Conservation (phyloP, 2,888 invertebrate genomes). For the Disparrhopalites patrizii region DNA sequence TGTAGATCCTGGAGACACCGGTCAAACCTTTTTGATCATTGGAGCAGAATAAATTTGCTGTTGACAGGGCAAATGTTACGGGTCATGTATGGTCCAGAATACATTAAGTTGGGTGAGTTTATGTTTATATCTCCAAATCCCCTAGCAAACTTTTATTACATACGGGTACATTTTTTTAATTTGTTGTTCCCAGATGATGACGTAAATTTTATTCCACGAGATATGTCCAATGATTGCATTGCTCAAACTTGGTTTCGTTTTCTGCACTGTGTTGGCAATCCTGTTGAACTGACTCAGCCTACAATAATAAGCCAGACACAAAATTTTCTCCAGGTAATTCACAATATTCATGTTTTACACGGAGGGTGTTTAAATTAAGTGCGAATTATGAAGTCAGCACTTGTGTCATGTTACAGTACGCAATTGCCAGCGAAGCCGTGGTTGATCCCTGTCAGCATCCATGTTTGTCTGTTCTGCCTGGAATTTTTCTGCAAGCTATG, state of each 20-base stretch:
- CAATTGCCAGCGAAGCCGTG: slow-evolving; percentile 67
- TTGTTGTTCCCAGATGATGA: slow-evolving; percentile 74
- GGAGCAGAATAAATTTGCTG: slow-evolving; percentile 88
- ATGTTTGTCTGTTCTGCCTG: slow-evolving; percentile 74
- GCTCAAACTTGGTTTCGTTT: slow-evolving; percentile 96
- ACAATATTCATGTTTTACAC: not conserved
- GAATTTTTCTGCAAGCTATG: slow-evolving; percentile 89
- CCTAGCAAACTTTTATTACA: slow-evolving; percentile 2
- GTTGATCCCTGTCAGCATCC: slow-evolving; percentile 89
- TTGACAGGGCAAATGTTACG: slow-evolving; percentile 77
- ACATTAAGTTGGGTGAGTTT: slow-evolving; percentile 43
- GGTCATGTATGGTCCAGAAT: slow-evolving; percentile 77
- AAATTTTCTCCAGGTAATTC: slow-evolving; percentile 62
- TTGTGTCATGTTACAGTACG: slow-evolving; percentile 56
- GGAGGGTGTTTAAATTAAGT: not conserved
- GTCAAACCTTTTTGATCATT: slow-evolving; percentile 85
- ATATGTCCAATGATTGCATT: slow-evolving; percentile 83
- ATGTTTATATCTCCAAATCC: slow-evolving; percentile 48
- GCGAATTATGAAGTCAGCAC: not conserved
- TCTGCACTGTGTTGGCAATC: slow-evolving; percentile 89
- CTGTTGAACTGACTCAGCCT: slow-evolving; percentile 84
- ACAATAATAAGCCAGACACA: slow-evolving; percentile 69
- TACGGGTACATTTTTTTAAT: not conserved
- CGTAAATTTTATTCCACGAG: slow-evolving; percentile 69
- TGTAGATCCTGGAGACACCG: slow-evolving; percentile 93